Base-by-base conservation (phyloP, 2,888 invertebrate species). In the Platycnemis pennipes region DNA sequence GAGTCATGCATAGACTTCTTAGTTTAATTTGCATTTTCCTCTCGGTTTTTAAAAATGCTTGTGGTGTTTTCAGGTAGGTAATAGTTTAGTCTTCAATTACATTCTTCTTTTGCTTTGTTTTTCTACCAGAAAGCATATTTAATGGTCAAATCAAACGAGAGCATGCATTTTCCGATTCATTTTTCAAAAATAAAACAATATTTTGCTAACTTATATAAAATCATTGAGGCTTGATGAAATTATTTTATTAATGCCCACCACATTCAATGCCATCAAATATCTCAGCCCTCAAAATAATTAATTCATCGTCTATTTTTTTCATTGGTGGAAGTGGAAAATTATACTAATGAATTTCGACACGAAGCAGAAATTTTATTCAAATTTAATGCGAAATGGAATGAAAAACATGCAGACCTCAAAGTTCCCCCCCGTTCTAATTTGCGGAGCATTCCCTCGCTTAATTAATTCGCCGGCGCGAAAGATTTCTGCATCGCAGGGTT, bases 391-490 rank as follows among this genome's bases (percentile, higher is more conserved):
- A 77, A 37, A 16, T 11, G 37, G 37, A 77, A 77, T 37, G 77
- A 77, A 77, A 77, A 77, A 53, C 53, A 26, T n/a, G 0, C 13
- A 5, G 26, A 22, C 77, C 37, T 26, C 37, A 3, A 77, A 5
- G 31, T 77, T 37, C 37, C 77, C 37, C 77, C 31, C 31, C 37
- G 31, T 77, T 77, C 37, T 13, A 31, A 77, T 77, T 77, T 77
- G 16, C 37, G 37, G 77, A 77, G 77, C 77, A 77, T 77, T 63
- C 16, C 77, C 13, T n/a, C 77, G 77, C 77, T 77, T 77, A 77
- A 77, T 77, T 77, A 77, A 77, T 77, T 77, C 77, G 31, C 77
- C 77, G 31, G n/a, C 77, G 77, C 31, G 77, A 77, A 77, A 77
- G 13, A 77, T 77, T 63, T 77, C 77, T 77, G 77, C 77, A 77